Evolutionary conservation across 2,113 vertebrate genomes (phyloP), one percentile per base, ranked within the genome.

Genomic region (Hippocampus guttulatus): DNA sequence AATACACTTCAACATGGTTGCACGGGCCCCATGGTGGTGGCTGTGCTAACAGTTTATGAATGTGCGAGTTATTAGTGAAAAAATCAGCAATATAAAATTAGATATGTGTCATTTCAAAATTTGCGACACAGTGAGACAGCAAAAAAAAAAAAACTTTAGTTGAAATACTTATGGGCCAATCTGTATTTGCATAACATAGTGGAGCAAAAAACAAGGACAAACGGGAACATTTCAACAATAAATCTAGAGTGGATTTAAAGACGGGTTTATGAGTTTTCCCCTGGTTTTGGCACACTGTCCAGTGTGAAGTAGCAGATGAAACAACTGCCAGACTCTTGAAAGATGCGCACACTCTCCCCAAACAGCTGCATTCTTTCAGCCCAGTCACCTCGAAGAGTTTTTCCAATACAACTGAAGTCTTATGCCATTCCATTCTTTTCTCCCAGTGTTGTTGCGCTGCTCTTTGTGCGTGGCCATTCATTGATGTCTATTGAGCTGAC

Each of bases 401-500:
- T 61, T 52, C 25, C 41, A 23, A 67, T 71, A 57, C 79, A 79
- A 73, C 65, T 74, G 69, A 77, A 74, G 79, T 69, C 67, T 78
- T 38, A 45, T 71, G 49, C 79, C 75, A 69, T 89, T 82, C 83
- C 71, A 51, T 78, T 52, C 58, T 49, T 52, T 33, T 74, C 68
- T 64, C 68, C 75, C 23, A 77, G 61, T 78, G n/a, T 25, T 43
- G 43, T 47, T 43, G 62, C 40, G 14, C 20, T 15, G 63, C 63
- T 65, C 41, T 65, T 47, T 65, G 64, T 65, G 64, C 23, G 64
- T 64, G 68, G 63, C 80, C 73, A 78, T 83, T 84, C 79, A 80
- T 58, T 40, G n/a, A 80, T 81, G 80, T 71, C 75, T 75, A 74
- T 83, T 82, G 72, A 83, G 70, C 27, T 52, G 70, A n/a, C 64